A percentile compares a stretch with the other conserved stretches of the same genome.
Evolutionary conservation across 1,140 invertebrate genomes (phyloP).

Genomic region (Ephestia elutella): DNA sequence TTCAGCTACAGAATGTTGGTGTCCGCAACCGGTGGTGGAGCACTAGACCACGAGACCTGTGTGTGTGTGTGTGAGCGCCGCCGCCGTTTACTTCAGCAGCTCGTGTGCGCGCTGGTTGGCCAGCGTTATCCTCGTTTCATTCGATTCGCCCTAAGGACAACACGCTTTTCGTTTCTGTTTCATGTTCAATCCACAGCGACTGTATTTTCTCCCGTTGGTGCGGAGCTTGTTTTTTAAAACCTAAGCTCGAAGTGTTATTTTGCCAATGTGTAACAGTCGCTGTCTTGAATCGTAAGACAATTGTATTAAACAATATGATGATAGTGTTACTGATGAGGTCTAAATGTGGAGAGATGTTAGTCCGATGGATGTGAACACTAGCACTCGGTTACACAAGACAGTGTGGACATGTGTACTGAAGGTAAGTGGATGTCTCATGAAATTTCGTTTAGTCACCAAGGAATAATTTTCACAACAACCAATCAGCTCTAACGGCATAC

Average conservation of each 20-base stretch:
- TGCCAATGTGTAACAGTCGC: constrained; percentile 27
- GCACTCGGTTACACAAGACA: constrained; percentile 27
- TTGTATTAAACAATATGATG: constrained; percentile 26
- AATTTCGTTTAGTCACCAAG: constrained; percentile 25
- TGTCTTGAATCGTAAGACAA: constrained; percentile 27
- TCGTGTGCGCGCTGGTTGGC: constrained; percentile 89
- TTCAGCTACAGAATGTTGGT: constrained; percentile 6
- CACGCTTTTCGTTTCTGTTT: constrained; percentile 47
- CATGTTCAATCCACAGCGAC: constrained; percentile 37
- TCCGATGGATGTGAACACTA: constrained; percentile 36
- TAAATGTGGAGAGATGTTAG: constrained; percentile 38
- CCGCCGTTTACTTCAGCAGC: constrained; percentile 83
- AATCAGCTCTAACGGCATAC: constrained; percentile 42
- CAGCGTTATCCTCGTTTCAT: constrained; percentile 87
- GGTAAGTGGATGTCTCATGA: constrained; percentile 37
- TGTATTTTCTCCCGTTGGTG: constrained; percentile 10
- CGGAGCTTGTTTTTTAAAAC: not conserved
- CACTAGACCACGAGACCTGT: constrained; percentile 51
- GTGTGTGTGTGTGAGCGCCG: constrained; percentile 44
- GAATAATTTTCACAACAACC: constrained; percentile 41
- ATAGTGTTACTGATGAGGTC: constrained; percentile 46
- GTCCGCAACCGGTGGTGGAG: constrained; percentile 32
- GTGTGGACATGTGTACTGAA: constrained; percentile 43
- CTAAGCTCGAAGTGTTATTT: not conserved
- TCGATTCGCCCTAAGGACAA: constrained; percentile 79